A percentile compares a stretch with the other conserved stretches of the same genome.
phyloP scores from a whole-genome alignment of 2,113 vertebrate species.

The Lasiurus cinereus region DNA sequence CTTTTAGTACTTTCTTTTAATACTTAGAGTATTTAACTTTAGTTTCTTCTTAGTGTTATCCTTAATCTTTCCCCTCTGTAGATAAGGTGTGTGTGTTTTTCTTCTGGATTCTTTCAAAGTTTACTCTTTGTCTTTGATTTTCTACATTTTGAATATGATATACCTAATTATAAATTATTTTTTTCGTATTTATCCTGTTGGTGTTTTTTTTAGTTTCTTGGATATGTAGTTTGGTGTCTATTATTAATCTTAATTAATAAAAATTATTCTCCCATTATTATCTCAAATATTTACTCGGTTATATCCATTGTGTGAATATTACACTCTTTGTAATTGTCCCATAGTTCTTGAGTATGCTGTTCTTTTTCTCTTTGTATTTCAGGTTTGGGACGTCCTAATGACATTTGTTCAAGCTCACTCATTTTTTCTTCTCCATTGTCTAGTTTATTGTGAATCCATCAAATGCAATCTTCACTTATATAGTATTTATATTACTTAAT shows the following conservation, averaged over 20 bases:
- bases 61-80: not conserved
- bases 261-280: not conserved
- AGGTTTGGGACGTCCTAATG: not conserved
- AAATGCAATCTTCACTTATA: conserved; percentile 10
- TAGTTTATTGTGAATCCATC: not conserved
- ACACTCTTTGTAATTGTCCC: not conserved
- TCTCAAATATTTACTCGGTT: not conserved
- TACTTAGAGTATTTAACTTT: not conserved
- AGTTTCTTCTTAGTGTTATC: not conserved
- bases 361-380: not conserved
- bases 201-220: not conserved
- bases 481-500: not conserved
- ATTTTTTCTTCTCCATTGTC: not conserved
- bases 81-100: not conserved
- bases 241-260: not conserved
- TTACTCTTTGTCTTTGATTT: conserved; percentile 1
- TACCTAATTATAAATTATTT: not conserved
- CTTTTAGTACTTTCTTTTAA: not conserved
- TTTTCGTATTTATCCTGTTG: not conserved
- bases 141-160: not conserved
- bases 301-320: not conserved
- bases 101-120: not conserved
- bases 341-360: not conserved
- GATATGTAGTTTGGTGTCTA: not conserved
- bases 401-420: not conserved